These are phyloP conservation scores for Archilochus colubris DNA, from an alignment of 2,113 vertebrate genomes.

Conservation along the genomic window DNA sequence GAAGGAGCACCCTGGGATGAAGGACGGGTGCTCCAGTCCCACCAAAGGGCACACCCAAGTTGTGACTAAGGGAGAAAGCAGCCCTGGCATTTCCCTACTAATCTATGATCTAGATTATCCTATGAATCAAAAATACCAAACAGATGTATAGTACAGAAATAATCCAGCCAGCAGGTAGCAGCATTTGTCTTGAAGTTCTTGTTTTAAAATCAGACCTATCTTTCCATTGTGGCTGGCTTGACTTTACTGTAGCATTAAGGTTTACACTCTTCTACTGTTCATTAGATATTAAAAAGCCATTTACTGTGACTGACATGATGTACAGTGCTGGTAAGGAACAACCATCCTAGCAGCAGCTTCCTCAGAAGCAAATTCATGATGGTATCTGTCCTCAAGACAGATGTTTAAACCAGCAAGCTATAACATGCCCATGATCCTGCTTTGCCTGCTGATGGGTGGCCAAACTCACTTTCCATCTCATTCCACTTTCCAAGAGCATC, in stretches of 20 bases:
- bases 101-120: not conserved
- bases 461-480: not conserved
- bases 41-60: not conserved
- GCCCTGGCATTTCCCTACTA: not conserved
- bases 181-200: not conserved
- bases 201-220: not conserved
- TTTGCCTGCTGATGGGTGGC: not conserved
- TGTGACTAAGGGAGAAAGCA: not conserved
- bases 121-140: not conserved
- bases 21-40: not conserved
- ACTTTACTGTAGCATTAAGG: not conserved
- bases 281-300: not conserved
- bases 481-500: not conserved
- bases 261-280: not conserved
- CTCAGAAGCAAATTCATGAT: not conserved
- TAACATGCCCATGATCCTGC: not conserved
- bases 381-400: not conserved
- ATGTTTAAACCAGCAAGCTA: not conserved
- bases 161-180: constrained; percentile 27
- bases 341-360: not conserved
- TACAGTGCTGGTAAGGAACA: not conserved
- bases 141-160: not conserved
- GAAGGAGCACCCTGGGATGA: fast-evolving
- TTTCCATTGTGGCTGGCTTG: not conserved
- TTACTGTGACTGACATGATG: not conserved